Percentiles rank a stretch among this genome's conserved stretches.
These are phyloP conservation scores for Ectemnius lituratus DNA, from an alignment of 2,888 invertebrate species.

Conservation along the genomic window DNA sequence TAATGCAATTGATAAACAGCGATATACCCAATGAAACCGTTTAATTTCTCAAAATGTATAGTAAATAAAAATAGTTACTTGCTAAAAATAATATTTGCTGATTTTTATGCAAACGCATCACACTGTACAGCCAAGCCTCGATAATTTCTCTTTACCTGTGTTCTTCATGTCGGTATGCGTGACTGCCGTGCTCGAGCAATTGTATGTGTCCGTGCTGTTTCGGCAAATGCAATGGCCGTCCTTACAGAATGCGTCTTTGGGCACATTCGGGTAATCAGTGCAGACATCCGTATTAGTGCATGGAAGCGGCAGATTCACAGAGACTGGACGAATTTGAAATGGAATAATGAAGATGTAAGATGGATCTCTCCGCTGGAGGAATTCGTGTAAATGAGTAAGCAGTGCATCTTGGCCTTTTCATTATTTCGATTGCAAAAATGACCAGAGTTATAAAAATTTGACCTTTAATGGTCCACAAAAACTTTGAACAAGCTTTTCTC, in stretches of 20 bases:
- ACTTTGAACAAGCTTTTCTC: no score
- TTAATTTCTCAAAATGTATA: no score
- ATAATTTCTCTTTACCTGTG: conserved; percentile 26
- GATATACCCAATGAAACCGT: no score
- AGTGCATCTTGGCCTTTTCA: not conserved
- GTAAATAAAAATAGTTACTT: no score
- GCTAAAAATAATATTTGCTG: no score
- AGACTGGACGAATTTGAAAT: not conserved
- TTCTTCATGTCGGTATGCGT: not conserved
- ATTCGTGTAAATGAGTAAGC: not conserved
- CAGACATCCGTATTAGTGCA: conserved; percentile 43
- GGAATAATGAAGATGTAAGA: not conserved
- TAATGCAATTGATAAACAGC: no score
- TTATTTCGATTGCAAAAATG: not conserved
- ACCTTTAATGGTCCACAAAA: no score
- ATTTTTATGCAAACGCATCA: no score
- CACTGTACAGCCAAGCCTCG: no score
- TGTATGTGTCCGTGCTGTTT: conserved; percentile 6
- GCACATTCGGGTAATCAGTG: not conserved
- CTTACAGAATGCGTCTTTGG: conserved; percentile 38
- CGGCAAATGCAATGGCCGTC: conserved; percentile 53
- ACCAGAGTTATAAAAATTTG: no score
- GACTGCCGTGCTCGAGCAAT: conserved; percentile 40
- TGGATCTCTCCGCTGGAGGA: not conserved
- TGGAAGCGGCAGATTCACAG: conserved; percentile 54